Evolutionary conservation across 2,797 vertebrate species (phyloP).

Genomic region (Linurgus olivaceus): DNA sequence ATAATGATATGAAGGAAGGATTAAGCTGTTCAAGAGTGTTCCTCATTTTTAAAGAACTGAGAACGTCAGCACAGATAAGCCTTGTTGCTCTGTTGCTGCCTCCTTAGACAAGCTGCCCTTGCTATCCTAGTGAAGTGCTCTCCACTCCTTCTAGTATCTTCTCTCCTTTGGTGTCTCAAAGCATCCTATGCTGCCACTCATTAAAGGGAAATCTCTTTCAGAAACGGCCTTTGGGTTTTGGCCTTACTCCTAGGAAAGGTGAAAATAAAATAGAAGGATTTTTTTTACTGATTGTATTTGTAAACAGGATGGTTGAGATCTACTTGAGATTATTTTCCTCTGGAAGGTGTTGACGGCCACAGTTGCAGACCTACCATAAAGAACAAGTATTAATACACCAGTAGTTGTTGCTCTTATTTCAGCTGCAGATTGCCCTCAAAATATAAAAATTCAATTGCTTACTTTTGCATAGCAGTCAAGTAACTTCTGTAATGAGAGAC

Average conservation of each 20-base stretch:
- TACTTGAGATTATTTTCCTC: not conserved
- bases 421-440: not conserved
- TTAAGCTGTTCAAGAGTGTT: not conserved
- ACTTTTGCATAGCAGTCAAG: not conserved
- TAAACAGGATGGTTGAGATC: not conserved
- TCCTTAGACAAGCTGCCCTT: not conserved
- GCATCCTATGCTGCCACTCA: not conserved
- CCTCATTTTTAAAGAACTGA: not conserved
- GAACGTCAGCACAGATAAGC: not conserved
- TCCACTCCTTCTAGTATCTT: not conserved
- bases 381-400: not conserved
- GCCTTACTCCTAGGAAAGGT: not conserved
- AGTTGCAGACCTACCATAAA: not conserved
- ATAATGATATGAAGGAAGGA: not conserved
- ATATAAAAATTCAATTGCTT: not conserved
- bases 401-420: not conserved
- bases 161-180: not conserved
- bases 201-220: not conserved
- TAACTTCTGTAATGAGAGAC: not conserved
- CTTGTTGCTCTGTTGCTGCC: not conserved
- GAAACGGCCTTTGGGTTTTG: not conserved
- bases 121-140: not conserved
- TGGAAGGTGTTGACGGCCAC: not conserved
- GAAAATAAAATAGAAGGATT: not conserved
- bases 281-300: not conserved